Base-by-base conservation (phyloP, 2,113 vertebrate species). In the Holacanthus passer region DNA sequence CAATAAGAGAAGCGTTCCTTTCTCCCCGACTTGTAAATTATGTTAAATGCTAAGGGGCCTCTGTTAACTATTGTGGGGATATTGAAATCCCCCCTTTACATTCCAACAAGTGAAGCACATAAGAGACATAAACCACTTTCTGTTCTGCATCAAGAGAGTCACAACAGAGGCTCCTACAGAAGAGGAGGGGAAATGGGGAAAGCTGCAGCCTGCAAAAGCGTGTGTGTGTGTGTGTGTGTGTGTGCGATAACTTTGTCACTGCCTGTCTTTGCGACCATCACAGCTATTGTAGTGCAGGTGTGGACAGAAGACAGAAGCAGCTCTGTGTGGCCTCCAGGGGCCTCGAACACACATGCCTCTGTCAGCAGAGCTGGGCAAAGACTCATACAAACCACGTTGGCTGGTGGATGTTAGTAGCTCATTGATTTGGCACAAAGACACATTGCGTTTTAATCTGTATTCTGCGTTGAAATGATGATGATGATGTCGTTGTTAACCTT, bases 21-120 rank as follows among this genome's bases (percentile, higher is more conserved):
- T 93, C 77, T 92, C 43, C 60, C 20, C 1, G 19, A 90, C 89
- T 92, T 92, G 89, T 94, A 93, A 94, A 94, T 94, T 90, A 92
- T 88, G 89, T 81, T 87, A 86, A 91, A 82, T 2, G 50, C 72
- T 22, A 32, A 86, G 79, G 81, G 77, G 79, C 86, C 82, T 88
- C 89, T 90, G 85, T 88, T 87, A 81, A 87, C 89, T 79, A 88
- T 91, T 92, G 88, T 90, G 48, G 47, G 14, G 48, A 72, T 73
- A 71, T 79, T 83, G 77, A 91, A 87, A 89, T 81, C 41, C 24
- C 41, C 17, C 52, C 78, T 90, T 91, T 87, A 88, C 75, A 87
- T 90, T 81, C 72, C 67, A 82, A 76, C 74, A 86, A 90, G 81
- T 88, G 50, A 5, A 79, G 75, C 84, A 84, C 73, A 88, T 77